phyloP scores from a whole-genome alignment of 2,797 vertebrate species.

The Natrix natrix region DNA sequence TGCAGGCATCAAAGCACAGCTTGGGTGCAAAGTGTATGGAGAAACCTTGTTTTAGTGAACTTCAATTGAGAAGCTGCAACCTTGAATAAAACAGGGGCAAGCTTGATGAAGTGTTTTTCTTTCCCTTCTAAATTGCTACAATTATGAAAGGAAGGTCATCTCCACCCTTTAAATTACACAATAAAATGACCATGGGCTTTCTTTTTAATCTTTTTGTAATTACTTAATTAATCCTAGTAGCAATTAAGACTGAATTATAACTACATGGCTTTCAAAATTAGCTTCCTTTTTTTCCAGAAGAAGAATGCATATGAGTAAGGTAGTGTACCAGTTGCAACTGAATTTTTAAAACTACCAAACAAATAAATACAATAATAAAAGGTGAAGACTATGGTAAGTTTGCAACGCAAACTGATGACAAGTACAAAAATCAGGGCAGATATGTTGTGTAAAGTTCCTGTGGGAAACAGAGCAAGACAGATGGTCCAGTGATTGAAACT shows the following conservation, averaged over 20 bases:
- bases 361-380: background rate
- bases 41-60: background rate
- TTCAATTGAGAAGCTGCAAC: background rate
- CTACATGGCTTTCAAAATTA: background rate
- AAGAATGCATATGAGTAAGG: background rate
- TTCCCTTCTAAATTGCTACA: background rate
- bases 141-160: background rate
- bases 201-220: background rate
- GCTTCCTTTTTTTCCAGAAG: background rate
- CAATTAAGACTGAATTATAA: background rate
- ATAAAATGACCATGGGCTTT: background rate
- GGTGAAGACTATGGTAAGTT: background rate
- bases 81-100: background rate
- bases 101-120: background rate
- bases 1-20: background rate
- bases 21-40: background rate
- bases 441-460: background rate
- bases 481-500: background rate
- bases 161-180: background rate
- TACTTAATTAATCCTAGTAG: background rate
- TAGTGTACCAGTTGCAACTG: background rate
- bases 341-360: background rate
- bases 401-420: background rate
- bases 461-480: background rate
- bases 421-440: constrained; percentile 8